Evolutionary conservation across 2,797 vertebrate species (phyloP), one percentile per base, ranked within the genome.

Genomic region (Echeneis naucrates): DNA sequence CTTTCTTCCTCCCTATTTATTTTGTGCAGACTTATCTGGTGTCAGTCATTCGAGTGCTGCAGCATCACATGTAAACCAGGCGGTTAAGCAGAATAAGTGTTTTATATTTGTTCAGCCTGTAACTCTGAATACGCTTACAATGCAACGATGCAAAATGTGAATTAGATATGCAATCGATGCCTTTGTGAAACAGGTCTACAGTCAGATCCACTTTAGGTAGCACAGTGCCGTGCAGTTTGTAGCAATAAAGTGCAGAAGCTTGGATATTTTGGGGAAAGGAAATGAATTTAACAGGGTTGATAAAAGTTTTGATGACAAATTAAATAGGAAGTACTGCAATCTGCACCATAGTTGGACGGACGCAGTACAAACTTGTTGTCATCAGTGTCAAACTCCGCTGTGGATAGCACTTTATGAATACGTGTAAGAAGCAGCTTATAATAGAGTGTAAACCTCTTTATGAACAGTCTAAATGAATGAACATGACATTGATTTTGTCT

Each of bases 401-500:
- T 57, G 50, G 8, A 11, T 6, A 27, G 38, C 52, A 8, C 32
- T 27, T 58, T 21, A 8, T 37, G 8, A 51, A 56, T 23, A 17
- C n/a, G 38, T 9, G 2, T 59, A 40, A 14, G 27, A 21, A 54
- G 27, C 10, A 44, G 33, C 16, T 70, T n/a, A 7, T 24, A 53
- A 56, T 62, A 16, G 47, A 23, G 3, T 32, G 7, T 38, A 38
- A 27, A 42, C 12, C 44, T 23, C 38, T 67, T 44, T 33, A 48
- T 75, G 33, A 73, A 67, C 40, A 60, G 42, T 21, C 12, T 23
- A 1, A 74, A 58, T 40, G 45, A 81, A 14, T 55, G 47, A 60
- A 58, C 57, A 16, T 16, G 53, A 52, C 61, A 80, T 88, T 81
- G 83, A 82, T 78, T 82, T 79, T 8, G 42, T 80, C 66, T 85